phyloP scores from a whole-genome alignment of 2,888 invertebrate genomes.

The Mythimna loreyi region DNA sequence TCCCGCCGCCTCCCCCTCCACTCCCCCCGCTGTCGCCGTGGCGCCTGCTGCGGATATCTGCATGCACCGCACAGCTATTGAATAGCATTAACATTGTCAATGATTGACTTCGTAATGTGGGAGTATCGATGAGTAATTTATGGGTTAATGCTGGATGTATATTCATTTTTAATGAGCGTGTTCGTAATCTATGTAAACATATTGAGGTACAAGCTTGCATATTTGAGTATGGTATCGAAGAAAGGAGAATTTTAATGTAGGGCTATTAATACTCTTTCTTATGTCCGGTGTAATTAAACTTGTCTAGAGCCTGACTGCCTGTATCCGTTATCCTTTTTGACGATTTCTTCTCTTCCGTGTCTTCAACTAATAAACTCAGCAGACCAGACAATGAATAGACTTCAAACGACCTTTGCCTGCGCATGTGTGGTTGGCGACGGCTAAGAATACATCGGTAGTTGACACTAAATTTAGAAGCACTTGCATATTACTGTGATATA shows the following conservation, averaged over 20 bases:
- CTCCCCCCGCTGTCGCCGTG: slow-evolving; percentile 61
- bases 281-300: slow-evolving; percentile 53
- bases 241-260: slow-evolving; percentile 43
- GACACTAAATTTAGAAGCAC: slow-evolving; percentile 43
- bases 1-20: slow-evolving; percentile 57
- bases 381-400: slow-evolving; percentile 30
- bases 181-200: slow-evolving; percentile 50
- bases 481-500: slow-evolving; percentile 27
- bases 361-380: neutral
- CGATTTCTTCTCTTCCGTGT: neutral
- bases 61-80: slow-evolving; percentile 62
- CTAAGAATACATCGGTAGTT: slow-evolving; percentile 48
- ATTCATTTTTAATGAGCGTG: slow-evolving; percentile 53
- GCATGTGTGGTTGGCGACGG: slow-evolving; percentile 30
- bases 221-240: slow-evolving; percentile 41
- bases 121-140: slow-evolving; percentile 60
- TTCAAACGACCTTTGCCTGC: slow-evolving; percentile 37
- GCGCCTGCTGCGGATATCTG: slow-evolving; percentile 71
- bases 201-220: slow-evolving; percentile 43
- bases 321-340: slow-evolving; percentile 22
- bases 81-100: slow-evolving; percentile 66
- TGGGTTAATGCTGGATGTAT: slow-evolving; percentile 51
- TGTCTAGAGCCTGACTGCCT: slow-evolving; percentile 28
- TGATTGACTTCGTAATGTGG: slow-evolving; percentile 64
- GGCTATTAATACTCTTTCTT: slow-evolving; percentile 45